phyloP scores from a whole-genome alignment of 1,140 invertebrate genomes.

The Lepidurus couesii region DNA sequence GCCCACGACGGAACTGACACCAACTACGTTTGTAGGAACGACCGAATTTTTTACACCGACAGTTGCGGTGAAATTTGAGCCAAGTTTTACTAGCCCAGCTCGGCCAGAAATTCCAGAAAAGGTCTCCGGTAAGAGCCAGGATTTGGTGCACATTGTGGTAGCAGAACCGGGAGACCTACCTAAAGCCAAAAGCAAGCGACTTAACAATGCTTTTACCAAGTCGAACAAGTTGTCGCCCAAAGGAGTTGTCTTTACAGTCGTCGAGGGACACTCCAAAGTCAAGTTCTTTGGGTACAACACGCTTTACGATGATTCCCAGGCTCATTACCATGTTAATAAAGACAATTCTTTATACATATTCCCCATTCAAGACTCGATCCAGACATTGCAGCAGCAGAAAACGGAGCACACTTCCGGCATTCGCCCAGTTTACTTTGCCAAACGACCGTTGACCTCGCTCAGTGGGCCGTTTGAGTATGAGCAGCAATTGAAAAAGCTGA shows the following conservation, averaged over 20 bases:
- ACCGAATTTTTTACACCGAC: neutral
- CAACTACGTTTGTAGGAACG: neutral
- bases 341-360: conserved; percentile 17
- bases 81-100: neutral
- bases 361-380: neutral
- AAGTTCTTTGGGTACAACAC: conserved; percentile 31
- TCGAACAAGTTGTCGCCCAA: conserved; percentile 29
- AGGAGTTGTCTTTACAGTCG: conserved; percentile 30
- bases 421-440: conserved; percentile 23
- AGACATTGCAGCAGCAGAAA: neutral
- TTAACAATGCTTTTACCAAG: neutral
- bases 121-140: neutral
- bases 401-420: neutral
- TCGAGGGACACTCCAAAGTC: conserved; percentile 30
- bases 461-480: neutral
- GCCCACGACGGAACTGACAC: neutral
- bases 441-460: conserved; percentile 18
- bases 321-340: neutral
- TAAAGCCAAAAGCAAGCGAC: neutral
- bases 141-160: neutral
- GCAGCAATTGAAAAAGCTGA: neutral
- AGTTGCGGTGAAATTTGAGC: neutral
- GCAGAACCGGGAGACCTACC: neutral
- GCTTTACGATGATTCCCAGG: conserved; percentile 20
- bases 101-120: neutral